phyloP scores from a whole-genome alignment of 2,888 invertebrate species.

The Cordilura impudica region DNA sequence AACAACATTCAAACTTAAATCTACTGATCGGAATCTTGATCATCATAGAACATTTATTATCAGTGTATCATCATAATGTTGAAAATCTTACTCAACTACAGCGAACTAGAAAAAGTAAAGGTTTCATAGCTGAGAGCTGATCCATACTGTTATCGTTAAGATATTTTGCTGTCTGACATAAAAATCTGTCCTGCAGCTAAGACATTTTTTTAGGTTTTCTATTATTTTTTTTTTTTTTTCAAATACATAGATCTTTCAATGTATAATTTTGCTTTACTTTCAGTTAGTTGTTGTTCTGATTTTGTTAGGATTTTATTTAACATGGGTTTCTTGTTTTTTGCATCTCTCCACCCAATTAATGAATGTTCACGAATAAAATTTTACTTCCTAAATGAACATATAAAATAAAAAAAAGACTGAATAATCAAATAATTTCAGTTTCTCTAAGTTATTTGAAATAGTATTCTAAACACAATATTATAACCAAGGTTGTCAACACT shows the following conservation, averaged over 20 bases:
- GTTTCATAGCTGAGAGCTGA: conserved; percentile 41
- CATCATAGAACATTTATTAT: conserved; percentile 11
- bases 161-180: conserved; percentile 56
- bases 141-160: conserved; percentile 37
- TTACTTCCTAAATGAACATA: no score
- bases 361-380: not conserved
- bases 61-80: not conserved
- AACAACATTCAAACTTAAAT: conserved; percentile 34
- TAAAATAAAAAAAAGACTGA: no score
- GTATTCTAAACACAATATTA: no score
- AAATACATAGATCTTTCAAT: conserved; percentile 43
- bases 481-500: no score
- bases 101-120: not conserved
- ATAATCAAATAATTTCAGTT: no score
- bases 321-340: conserved; percentile 24
- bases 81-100: not conserved
- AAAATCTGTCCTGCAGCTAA: conserved; percentile 63
- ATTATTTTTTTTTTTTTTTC: not conserved
- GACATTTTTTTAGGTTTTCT: conserved; percentile 24
- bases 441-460: no score
- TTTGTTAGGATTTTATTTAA: not conserved
- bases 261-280: conserved; percentile 16
- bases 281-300: conserved; percentile 30
- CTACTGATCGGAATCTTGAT: conserved; percentile 30
- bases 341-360: not conserved